A percentile compares a stretch with the other conserved stretches of the same genome.
phyloP scores from a whole-genome alignment of 2,888 invertebrate genomes.

The Notodonta ziczac region DNA sequence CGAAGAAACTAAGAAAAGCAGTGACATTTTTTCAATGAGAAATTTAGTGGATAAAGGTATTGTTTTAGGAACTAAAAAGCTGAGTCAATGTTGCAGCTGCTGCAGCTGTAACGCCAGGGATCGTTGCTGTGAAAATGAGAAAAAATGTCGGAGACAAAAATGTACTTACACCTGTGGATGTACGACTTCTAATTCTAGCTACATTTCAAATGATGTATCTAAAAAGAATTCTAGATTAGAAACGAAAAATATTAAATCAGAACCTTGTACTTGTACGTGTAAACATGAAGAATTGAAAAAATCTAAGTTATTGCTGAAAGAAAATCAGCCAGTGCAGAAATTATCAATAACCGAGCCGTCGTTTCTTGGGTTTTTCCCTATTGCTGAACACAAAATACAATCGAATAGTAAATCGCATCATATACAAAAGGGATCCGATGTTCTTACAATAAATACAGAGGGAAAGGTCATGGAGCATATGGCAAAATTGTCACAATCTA shows the following conservation, averaged over 20 bases:
- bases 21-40: slow-evolving; percentile 47
- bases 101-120: slow-evolving; percentile 52
- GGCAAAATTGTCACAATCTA: slow-evolving; percentile 10
- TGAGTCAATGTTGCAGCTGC: slow-evolving; percentile 60
- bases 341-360: background rate
- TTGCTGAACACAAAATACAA: slow-evolving; percentile 12
- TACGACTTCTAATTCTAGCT: slow-evolving; percentile 36
- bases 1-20: slow-evolving; percentile 37
- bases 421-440: slow-evolving; percentile 42
- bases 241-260: slow-evolving; percentile 57
- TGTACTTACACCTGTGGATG: slow-evolving; percentile 22
- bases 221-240: slow-evolving; percentile 36
- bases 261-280: slow-evolving; percentile 58
- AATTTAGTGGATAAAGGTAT: slow-evolving; percentile 55
- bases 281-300: slow-evolving; percentile 41
- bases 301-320: slow-evolving; percentile 4
- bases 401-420: slow-evolving; percentile 33
- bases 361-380: slow-evolving; percentile 1
- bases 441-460: slow-evolving; percentile 22
- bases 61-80: slow-evolving; percentile 37
- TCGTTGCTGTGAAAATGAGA: slow-evolving; percentile 18
- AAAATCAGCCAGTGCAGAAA: background rate
- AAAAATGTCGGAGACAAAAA: slow-evolving; percentile 31
- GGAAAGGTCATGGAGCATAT: slow-evolving; percentile 32
- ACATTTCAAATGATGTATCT: slow-evolving; percentile 27